These are phyloP conservation scores for Caenorhabditis sulstoni DNA, from an alignment of 2,888 invertebrate genomes.

Conservation along the genomic window DNA sequence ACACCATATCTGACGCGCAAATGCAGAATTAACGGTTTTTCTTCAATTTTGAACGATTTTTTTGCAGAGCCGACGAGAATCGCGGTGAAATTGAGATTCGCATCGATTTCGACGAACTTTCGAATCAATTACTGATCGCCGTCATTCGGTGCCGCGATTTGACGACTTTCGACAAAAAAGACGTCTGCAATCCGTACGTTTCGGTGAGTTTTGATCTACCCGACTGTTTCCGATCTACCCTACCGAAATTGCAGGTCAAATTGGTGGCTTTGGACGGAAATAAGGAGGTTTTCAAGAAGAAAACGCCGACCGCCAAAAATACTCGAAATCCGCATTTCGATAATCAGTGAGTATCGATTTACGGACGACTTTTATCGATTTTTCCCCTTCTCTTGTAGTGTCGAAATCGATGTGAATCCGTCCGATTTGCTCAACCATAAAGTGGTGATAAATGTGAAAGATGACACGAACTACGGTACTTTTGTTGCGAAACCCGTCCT, in stretches of 20 bases:
- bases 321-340: constrained; percentile 74
- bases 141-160: constrained; percentile 57
- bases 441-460: constrained; percentile 78
- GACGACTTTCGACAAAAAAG: constrained; percentile 64
- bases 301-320: constrained; percentile 67
- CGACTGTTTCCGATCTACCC: background rate
- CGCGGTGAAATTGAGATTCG: constrained; percentile 68
- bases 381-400: too few species aligned
- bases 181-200: constrained; percentile 65
- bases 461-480: constrained; percentile 77
- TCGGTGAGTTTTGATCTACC: constrained; percentile 31
- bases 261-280: constrained; percentile 66
- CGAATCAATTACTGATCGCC: constrained; percentile 59
- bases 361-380: background rate
- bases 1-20: background rate
- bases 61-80: constrained; percentile 64
- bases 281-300: constrained; percentile 69
- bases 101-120: constrained; percentile 63
- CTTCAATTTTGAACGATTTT: too few species aligned
- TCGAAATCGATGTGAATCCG: constrained; percentile 75
- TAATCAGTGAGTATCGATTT: constrained; percentile 69
- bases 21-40: background rate
- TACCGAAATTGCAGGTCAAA: constrained; percentile 58
- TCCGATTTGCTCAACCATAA: constrained; percentile 75
- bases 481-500: constrained; percentile 74